These are phyloP conservation scores for Stictocephala bisonia DNA, from an alignment of 2,888 invertebrate genomes.

Conservation along the genomic window DNA sequence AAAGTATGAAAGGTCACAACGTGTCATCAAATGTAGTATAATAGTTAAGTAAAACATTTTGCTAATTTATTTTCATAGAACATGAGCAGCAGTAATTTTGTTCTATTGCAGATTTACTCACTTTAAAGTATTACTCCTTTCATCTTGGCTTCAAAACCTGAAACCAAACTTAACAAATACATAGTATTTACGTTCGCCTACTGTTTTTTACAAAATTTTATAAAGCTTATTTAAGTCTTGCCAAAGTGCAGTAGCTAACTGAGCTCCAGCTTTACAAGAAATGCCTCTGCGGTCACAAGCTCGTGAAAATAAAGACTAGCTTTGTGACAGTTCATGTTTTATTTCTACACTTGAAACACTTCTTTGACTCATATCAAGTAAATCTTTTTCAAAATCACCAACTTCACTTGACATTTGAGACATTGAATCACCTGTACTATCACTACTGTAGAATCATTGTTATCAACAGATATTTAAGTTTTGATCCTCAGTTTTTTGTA, in stretches of 20 bases:
- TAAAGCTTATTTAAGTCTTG: neutral
- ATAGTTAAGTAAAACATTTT: no score
- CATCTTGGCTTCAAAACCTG: no score
- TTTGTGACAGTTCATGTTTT: conserved; percentile 2
- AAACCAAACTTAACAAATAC: no score
- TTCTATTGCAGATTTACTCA: no score
- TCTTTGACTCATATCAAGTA: conserved; percentile 1
- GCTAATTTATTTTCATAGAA: no score
- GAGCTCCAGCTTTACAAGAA: conserved; percentile 6
- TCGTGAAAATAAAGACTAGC: conserved; percentile 10
- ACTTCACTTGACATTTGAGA: neutral
- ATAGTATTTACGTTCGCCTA: no score
- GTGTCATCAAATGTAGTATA: no score
- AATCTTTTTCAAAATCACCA: neutral
- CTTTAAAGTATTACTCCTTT: no score
- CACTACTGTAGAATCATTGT: conserved; percentile 7
- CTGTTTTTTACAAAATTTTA: neutral
- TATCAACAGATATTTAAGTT: neutral
- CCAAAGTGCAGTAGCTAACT: conserved; percentile 9
- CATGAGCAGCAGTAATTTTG: no score
- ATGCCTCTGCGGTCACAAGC: conserved; percentile 9
- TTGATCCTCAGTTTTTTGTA: conserved; percentile 1
- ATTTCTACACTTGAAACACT: conserved; percentile 10
- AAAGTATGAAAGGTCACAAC: no score
- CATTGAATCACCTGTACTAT: neutral